phyloP scores from a whole-genome alignment of 2,113 vertebrate genomes.

The Salvelinus namaycush region DNA sequence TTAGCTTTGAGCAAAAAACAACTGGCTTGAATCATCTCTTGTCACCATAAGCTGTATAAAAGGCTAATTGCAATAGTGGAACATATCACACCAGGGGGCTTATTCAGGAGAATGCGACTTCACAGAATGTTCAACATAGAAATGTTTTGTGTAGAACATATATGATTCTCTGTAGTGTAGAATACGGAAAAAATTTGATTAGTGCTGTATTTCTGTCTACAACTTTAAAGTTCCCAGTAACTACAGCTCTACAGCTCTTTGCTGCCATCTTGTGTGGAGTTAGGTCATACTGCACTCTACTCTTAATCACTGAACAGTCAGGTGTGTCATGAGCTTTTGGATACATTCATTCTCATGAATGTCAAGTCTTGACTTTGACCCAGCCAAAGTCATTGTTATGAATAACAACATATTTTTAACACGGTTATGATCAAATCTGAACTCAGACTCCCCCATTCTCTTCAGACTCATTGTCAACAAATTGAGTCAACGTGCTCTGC shows the following conservation, averaged over 20 bases:
- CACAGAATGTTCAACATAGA: not conserved
- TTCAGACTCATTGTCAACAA: not conserved
- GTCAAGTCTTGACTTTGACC: no score
- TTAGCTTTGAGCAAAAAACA: not conserved
- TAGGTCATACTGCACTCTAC: not conserved
- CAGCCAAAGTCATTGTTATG: not conserved
- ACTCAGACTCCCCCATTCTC: not conserved
- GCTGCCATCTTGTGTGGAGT: conserved; percentile 24
- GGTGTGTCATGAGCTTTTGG: no score
- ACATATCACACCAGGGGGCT: not conserved
- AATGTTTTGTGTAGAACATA: not conserved
- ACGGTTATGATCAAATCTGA: not conserved
- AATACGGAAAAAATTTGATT: no score
- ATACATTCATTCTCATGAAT: no score
- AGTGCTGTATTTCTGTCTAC: no score
- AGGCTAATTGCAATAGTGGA: not conserved
- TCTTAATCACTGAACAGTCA: not conserved
- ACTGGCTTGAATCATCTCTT: not conserved
- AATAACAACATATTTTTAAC: not conserved
- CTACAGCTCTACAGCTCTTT: conserved; percentile 12
- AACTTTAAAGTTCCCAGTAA: not conserved
- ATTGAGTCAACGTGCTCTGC: not conserved
- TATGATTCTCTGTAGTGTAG: not conserved
- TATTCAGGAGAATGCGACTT: not conserved
- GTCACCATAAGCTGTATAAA: not conserved